Conservation (phyloP, 2,888 invertebrate genomes). For the Ormia ochracea region DNA sequence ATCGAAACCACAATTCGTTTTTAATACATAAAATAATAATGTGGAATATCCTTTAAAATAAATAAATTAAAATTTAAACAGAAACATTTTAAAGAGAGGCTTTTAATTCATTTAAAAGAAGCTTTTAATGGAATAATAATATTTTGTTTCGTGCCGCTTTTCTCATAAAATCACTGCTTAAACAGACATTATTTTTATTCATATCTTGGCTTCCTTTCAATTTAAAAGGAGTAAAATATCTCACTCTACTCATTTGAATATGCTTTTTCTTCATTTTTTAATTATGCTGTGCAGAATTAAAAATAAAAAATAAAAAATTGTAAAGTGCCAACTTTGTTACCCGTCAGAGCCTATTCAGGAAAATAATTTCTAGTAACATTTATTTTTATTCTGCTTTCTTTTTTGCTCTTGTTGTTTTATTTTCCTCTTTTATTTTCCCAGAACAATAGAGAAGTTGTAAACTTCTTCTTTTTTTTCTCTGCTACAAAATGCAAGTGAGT, state of each 20-base stretch:
- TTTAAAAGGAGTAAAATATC: neutral
- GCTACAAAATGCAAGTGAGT: too few relatives aligned
- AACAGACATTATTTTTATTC: constrained; percentile 30
- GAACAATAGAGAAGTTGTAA: constrained; percentile 19
- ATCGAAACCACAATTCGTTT: too few relatives aligned
- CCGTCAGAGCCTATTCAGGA: constrained; percentile 54
- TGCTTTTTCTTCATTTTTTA: constrained; percentile 41
- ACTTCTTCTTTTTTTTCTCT: too few relatives aligned
- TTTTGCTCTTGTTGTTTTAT: neutral
- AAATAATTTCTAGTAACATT: constrained; percentile 41
- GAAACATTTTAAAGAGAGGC: neutral
- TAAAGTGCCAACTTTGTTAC: constrained; percentile 54
- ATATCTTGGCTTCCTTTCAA: constrained; percentile 33
- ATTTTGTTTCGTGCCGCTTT: constrained; percentile 3
- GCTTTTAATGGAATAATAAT: constrained; percentile 36
- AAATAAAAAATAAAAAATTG: constrained; percentile 31
- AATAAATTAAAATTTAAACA: neutral
- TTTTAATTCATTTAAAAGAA: constrained; percentile 31
- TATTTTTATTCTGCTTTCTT: neutral
- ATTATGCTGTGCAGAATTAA: constrained; percentile 42
- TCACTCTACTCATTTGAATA: neutral
- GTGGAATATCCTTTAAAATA: neutral
- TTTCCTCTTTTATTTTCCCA: neutral
- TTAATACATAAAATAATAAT: too few relatives aligned
- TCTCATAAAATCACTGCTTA: constrained; percentile 24